Evolutionary conservation across 2,888 invertebrate species (phyloP).

Genomic region (Uloborus plumipes): DNA sequence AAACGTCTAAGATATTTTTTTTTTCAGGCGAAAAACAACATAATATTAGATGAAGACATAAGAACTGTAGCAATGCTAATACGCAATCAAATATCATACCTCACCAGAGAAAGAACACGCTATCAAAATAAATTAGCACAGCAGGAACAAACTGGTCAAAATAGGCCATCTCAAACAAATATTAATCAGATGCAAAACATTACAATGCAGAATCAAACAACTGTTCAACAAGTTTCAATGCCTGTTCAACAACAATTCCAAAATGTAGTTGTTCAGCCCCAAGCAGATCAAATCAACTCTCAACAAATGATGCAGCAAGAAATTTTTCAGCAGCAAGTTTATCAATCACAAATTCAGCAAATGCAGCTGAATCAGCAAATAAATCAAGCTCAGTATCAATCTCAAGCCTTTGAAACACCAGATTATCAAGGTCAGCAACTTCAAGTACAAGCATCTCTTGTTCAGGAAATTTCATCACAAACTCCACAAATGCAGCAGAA

Average conservation of each 20-base stretch:
- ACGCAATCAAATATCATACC: conserved; percentile 85
- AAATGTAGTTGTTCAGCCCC: conserved; percentile 23
- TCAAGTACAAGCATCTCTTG: conserved; percentile 37
- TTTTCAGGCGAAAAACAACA: conserved; percentile 77
- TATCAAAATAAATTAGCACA: conserved; percentile 47
- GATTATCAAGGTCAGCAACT: conserved; percentile 37
- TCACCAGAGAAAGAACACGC: conserved; percentile 75
- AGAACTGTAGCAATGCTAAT: conserved; percentile 91
- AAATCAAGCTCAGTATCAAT: conserved; percentile 21
- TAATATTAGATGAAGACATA: conserved; percentile 95
- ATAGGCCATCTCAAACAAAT: not conserved
- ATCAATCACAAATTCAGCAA: conserved; percentile 53
- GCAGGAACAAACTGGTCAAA: conserved; percentile 27
- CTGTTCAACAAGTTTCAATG: conserved; percentile 47
- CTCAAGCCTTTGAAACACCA: conserved; percentile 32
- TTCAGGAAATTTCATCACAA: conserved; percentile 43
- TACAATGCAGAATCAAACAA: conserved; percentile 16
- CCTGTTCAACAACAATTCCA: conserved; percentile 38
- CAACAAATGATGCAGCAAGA: conserved; percentile 39
- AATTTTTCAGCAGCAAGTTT: conserved; percentile 53
- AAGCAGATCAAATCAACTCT: conserved; percentile 37
- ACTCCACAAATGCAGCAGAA: conserved; percentile 20
- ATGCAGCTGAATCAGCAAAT: conserved; percentile 51
- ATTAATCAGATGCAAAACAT: conserved; percentile 10
- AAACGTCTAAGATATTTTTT: not conserved